Conservation (phyloP, 2,797 vertebrate genomes). For the Cichlasoma orientale region DNA sequence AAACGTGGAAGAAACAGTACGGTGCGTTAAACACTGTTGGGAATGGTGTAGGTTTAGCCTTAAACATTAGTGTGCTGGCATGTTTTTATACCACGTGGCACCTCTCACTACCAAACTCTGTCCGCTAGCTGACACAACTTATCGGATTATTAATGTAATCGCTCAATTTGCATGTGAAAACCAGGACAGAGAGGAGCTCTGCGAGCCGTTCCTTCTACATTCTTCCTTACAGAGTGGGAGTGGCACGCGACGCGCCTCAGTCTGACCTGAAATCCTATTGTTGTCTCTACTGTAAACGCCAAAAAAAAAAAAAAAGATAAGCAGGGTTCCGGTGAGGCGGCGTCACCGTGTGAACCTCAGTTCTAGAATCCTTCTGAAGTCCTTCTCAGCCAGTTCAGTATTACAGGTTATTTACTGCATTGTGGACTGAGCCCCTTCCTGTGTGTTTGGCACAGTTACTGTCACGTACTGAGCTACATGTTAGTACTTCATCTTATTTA, state of each 20-base stretch:
- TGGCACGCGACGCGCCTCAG: neutral
- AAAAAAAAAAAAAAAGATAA: slow-evolving; percentile 5
- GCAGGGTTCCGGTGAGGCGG: slow-evolving; percentile 26
- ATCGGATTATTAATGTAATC: neutral
- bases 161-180: slow-evolving; percentile 29
- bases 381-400: slow-evolving; percentile 3
- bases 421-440: slow-evolving; percentile 33
- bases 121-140: slow-evolving; percentile 12
- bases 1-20: slow-evolving; percentile 17
- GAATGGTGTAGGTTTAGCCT: neutral
- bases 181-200: neutral
- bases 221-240: slow-evolving; percentile 7
- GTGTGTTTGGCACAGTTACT: slow-evolving; percentile 75
- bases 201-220: neutral
- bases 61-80: slow-evolving; percentile 1
- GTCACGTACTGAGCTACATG: slow-evolving; percentile 62
- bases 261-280: slow-evolving; percentile 1
- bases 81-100: neutral
- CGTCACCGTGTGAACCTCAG: neutral
- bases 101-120: slow-evolving; percentile 21
- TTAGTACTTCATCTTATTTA: slow-evolving; percentile 70
- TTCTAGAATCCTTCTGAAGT: slow-evolving; percentile 27
- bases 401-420: slow-evolving; percentile 29
- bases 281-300: slow-evolving; percentile 20
- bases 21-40: slow-evolving; percentile 17